These are phyloP conservation scores for Lepilemur ruficaudatus DNA, from an alignment of 2,797 vertebrate species.

Conservation along the genomic window DNA sequence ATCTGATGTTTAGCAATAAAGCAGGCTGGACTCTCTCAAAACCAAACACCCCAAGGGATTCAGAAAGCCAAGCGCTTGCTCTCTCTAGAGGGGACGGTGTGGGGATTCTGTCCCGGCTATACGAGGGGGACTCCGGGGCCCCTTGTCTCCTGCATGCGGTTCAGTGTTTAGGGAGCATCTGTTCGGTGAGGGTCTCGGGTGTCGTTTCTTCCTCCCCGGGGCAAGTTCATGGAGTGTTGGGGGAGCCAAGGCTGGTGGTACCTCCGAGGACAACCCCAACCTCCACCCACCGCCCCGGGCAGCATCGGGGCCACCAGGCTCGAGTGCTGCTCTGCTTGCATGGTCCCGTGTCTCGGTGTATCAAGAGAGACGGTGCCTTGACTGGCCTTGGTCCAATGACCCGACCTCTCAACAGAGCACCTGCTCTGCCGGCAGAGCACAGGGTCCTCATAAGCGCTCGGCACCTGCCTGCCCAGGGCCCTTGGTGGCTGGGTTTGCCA, in stretches of 20 bases:
- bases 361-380: neutral
- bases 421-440: neutral
- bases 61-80: neutral
- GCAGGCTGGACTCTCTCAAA: neutral
- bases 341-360: neutral
- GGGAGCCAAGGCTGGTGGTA: neutral
- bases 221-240: neutral
- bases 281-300: neutral
- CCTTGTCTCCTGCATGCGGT: neutral
- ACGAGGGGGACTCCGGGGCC: fast-evolving
- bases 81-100: neutral
- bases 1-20: conserved; percentile 10
- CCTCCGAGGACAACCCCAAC: neutral
- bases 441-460: neutral
- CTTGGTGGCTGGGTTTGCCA: neutral
- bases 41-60: neutral
- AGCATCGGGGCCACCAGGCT: fast-evolving
- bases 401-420: neutral
- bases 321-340: fast-evolving
- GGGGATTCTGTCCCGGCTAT: too few relatives aligned
- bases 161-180: neutral
- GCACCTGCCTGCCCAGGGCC: neutral
- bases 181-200: neutral
- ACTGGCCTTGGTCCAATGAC: neutral
- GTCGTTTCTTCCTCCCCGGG: neutral